Evolutionary conservation across 1,140 invertebrate genomes (phyloP).

Genomic region (Helicoverpa armigera): DNA sequence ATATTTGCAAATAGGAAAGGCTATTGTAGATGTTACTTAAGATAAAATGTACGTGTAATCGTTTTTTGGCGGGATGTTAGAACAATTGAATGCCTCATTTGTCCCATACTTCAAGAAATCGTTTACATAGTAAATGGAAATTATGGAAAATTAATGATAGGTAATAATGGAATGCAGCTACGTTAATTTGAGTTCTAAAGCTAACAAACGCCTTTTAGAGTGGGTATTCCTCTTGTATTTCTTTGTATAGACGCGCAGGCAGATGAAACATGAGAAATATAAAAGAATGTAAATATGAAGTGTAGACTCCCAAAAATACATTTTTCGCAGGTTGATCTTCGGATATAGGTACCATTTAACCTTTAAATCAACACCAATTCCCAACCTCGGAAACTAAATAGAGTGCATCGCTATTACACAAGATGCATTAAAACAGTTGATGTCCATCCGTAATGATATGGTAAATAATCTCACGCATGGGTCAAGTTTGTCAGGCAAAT

Average conservation of each 20-base stretch:
- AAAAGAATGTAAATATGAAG: no score
- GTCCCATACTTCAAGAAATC: neutral
- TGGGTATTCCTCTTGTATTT: no score
- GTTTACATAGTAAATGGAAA: neutral
- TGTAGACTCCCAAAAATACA: no score
- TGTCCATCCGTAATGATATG: conserved; percentile 19
- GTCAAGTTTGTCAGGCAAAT: neutral
- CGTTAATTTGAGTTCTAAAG: no score
- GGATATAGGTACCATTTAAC: no score
- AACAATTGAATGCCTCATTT: neutral
- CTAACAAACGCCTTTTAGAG: no score
- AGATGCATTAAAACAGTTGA: conserved; percentile 11
- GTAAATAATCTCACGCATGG: conserved; percentile 8
- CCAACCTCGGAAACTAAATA: neutral
- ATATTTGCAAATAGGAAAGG: conserved; percentile 46
- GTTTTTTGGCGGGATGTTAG: neutral
- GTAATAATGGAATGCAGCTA: no score
- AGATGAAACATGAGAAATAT: no score
- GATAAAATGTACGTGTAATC: neutral
- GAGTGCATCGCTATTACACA: neutral
- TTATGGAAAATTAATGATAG: neutral
- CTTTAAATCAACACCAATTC: neutral
- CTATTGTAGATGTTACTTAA: conserved; percentile 9
- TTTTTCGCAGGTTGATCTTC: no score
- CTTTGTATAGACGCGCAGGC: no score